Evolutionary conservation across 2,113 vertebrate genomes (phyloP).

Genomic region (Sebastes schlegelii): DNA sequence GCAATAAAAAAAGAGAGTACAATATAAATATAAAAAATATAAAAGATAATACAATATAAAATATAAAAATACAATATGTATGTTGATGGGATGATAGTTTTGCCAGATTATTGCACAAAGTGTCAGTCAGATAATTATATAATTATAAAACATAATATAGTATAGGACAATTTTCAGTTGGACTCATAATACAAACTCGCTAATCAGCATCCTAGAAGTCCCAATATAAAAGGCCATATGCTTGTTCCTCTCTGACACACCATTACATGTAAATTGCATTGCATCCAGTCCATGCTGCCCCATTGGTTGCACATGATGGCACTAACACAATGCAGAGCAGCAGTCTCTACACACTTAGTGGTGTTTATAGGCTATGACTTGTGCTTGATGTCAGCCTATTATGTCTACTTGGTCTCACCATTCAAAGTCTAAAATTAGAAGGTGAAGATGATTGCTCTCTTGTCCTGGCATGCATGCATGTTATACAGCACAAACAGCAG

Average conservation of each 20-base stretch:
- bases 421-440: constrained; percentile 52
- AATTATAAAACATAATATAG: no score
- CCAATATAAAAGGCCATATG: not conserved
- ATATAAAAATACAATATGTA: no score
- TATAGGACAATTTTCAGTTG: no score
- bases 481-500: not conserved
- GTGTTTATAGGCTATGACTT: no score
- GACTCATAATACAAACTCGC: not conserved
- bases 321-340: constrained; percentile 19
- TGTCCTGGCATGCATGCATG: constrained; percentile 45
- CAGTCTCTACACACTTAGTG: not conserved
- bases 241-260: not conserved
- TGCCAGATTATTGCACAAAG: no score
- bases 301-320: constrained; percentile 9
- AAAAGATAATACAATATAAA: no score
- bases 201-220: not conserved
- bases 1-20: no score
- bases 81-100: no score
- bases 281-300: not conserved
- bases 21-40: no score
- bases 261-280: constrained; percentile 6
- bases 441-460: constrained; percentile 36
- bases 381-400: not conserved
- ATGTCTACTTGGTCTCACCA: constrained; percentile 25
- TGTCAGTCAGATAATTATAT: no score